These are phyloP conservation scores for Ataeniobius toweri DNA, from an alignment of 2,797 vertebrate species.

Conservation along the genomic window DNA sequence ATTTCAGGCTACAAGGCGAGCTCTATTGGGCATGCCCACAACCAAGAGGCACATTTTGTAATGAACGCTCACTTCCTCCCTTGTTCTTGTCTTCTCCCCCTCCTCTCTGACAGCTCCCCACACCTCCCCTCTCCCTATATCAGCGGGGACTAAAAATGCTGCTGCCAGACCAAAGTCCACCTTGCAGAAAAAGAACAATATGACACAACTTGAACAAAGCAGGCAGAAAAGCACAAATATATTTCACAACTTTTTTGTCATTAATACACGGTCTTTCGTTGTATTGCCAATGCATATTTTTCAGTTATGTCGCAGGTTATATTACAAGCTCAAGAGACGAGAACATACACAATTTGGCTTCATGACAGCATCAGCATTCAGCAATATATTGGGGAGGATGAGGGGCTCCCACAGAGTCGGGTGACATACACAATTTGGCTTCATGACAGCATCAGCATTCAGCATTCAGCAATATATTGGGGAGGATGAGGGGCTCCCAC, in stretches of 20 bases:
- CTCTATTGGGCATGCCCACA: conserved; percentile 79
- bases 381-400: too few relatives aligned
- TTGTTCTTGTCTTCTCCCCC: conserved; percentile 59
- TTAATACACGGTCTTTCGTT: background rate
- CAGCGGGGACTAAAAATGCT: conserved; percentile 80
- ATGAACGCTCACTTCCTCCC: conserved; percentile 77
- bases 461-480: too few relatives aligned
- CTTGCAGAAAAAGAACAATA: conserved; percentile 67
- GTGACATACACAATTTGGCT: too few relatives aligned
- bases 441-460: too few relatives aligned
- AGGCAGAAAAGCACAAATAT: background rate
- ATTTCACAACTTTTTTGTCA: background rate
- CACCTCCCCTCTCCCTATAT: conserved; percentile 47
- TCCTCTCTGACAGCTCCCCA: conserved; percentile 29
- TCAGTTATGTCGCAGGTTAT: background rate
- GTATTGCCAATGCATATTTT: background rate
- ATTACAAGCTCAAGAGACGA: too few relatives aligned
- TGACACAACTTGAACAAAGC: background rate
- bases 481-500: too few relatives aligned
- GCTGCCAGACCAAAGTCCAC: conserved; percentile 81
- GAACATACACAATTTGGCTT: too few relatives aligned
- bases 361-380: too few relatives aligned
- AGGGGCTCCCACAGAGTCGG: too few relatives aligned
- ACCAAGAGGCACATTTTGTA: conserved; percentile 73
- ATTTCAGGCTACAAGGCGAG: conserved; percentile 65